Evolutionary conservation across 2,797 vertebrate genomes (phyloP), one percentile per base, ranked within the genome.

Genomic region (Enteromius fasciolatus): DNA sequence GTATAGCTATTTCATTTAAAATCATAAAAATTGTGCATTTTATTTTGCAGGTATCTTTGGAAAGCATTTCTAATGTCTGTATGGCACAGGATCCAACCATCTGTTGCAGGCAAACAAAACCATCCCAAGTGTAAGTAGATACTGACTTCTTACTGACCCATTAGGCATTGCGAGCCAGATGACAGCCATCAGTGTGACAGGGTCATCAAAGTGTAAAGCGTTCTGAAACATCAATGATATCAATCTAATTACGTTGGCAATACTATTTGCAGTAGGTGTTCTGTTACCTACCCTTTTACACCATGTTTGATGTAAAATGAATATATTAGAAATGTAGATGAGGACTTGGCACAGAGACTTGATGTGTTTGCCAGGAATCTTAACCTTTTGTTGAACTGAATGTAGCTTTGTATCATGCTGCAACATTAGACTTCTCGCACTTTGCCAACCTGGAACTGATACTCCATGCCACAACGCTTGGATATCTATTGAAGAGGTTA

Each of bases 331-430:
- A 85, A 78, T 72, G 28, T 50, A 86, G 64, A 83, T 69, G 57
- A 81, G 36, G 11, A 57, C 75, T 80, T 87, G 81, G 76, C 80
- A 78, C 20, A 33, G 25, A 23, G 8, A 8, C n/a, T 64, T 33
- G 20, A 39, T 33, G 10, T 61, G 39, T 54, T 80, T 78, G 85
- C 80, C 80, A 81, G 72, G 75, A 84, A 79, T 74, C 48, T 81
- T 87, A 86, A 86, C 81, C 84, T 88, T 83, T 87, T 69, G 70
- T 59, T 89, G 84, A 89, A 86, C 86, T 84, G 75, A 73, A 75
- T 86, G 84, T 85, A 82, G 31, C 77, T 79, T 70, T 75, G 70
- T 76, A 68, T 76, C 20, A 78, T 74, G 46, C 33, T 87, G 82
- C 75, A 87, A 86, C 86, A 84, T 63, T 82, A 89, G 59, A 86